Percentiles rank a stretch among this genome's conserved stretches.
Evolutionary conservation across 37 sponge, comb jelly and placozoan genomes (phyloP).

Genomic region (Spongia lamella): DNA sequence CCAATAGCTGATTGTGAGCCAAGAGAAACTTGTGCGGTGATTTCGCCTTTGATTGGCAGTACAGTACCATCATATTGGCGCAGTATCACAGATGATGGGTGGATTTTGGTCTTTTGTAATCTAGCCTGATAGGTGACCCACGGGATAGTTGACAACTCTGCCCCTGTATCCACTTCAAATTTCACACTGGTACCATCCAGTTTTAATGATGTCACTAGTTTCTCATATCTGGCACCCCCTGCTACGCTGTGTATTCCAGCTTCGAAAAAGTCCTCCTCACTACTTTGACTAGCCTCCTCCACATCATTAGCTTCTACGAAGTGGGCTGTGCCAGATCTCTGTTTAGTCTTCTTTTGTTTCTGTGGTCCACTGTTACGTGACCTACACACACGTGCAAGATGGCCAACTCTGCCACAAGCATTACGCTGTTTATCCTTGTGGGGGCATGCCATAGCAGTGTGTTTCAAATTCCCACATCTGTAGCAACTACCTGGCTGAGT

Average conservation of each 20-base stretch:
- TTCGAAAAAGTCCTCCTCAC: too few species aligned
- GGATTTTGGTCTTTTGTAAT: not conserved
- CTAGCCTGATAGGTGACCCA: too few species aligned
- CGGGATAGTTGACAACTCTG: conserved; percentile 19
- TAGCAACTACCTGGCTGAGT: not conserved
- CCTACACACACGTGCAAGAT: not conserved
- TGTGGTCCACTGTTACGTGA: too few species aligned
- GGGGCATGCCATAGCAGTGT: not conserved
- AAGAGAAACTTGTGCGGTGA: not conserved
- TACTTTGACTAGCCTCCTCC: too few species aligned
- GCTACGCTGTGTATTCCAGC: too few species aligned
- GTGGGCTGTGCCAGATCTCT: too few species aligned
- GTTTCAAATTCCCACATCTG: not conserved
- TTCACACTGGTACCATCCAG: not conserved
- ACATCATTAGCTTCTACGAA: too few species aligned
- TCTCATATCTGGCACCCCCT: too few species aligned
- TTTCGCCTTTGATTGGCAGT: conserved; percentile 2
- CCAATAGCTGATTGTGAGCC: not conserved
- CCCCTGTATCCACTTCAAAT: conserved; percentile 16
- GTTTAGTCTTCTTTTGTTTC: too few species aligned
- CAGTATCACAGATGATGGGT: not conserved
- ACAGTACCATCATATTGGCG: not conserved
- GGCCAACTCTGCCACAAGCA: not conserved
- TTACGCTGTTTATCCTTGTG: too few species aligned
- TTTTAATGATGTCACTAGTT: too few species aligned